Base-by-base conservation (phyloP, 2,113 vertebrate genomes). In the Melanocharis versteri region DNA sequence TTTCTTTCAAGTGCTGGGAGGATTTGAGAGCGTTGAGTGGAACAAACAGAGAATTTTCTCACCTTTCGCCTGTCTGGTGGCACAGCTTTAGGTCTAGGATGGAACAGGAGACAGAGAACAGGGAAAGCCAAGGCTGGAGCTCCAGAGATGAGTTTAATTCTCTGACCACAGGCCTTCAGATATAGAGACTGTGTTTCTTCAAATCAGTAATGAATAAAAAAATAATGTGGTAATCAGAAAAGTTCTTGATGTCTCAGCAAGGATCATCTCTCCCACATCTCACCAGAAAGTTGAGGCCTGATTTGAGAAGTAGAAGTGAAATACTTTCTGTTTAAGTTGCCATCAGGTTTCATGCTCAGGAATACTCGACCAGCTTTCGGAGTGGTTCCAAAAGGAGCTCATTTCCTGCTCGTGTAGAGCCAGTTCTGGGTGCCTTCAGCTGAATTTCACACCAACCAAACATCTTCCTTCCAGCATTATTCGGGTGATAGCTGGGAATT, bases 401-500 rank as follows among this genome's bases (percentile, higher is more conserved):
- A 12, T 13, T 15, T 42, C 4, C 24, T 54, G 35, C 9, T 16
- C 3, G 1, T 1, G 4, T 19, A 7, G 3, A 33, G 62, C 18
- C 0, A 1, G 0, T 33, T 80, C 21, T 30, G 42, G 17, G 33
- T 3, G 7, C 44, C 35, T 83, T 26, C 48, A 2, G 13, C 50
- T 45, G 3, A 37, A 7, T 0, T 10, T 7, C n/a, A 15, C 33
- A 17, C 33, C 40, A 27, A 17, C 3, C 14, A 26, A 70, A 22
- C 30, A 26, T 4, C 37, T n/a, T 21, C 30, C 78, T 39, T 7
- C 35, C 54, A 18, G 10, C 24, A 39, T 1, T 7, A 17, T 9
- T 20, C 37, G 50, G 78, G 11, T 3, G 8, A n/a, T 0, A 44
- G 37, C 16, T 9, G 47, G 51, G 27, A 42, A 54, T 39, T 15